A percentile compares a stretch with the other conserved stretches of the same genome.
Evolutionary conservation across 2,888 invertebrate genomes (phyloP).

Genomic region (Cynaeus angustus): DNA sequence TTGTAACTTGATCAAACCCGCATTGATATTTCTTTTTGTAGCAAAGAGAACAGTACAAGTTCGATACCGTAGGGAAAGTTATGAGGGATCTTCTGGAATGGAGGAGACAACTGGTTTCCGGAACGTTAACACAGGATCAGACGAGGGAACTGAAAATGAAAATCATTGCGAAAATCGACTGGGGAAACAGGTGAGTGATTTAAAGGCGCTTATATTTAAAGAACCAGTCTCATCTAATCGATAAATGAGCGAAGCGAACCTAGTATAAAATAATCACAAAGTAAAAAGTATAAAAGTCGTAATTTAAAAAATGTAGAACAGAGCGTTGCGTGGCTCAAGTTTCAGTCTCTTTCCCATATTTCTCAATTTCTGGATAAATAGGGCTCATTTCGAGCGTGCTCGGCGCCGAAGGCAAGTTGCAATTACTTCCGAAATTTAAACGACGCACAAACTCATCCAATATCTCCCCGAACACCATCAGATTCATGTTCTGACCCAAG

Average conservation of each 20-base stretch:
- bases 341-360: conserved; percentile 88
- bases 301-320: background rate
- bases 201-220: conserved; percentile 38
- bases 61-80: conserved; percentile 88
- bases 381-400: conserved; percentile 91
- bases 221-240: conserved; percentile 41
- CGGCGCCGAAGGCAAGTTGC: conserved; percentile 85
- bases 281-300: conserved; percentile 22
- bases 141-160: conserved; percentile 88
- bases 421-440: conserved; percentile 82
- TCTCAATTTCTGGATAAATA: conserved; percentile 87
- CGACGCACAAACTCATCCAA: conserved; percentile 84
- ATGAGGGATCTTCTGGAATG: conserved; percentile 93
- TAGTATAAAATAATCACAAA: conserved; percentile 39
- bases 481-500: conserved; percentile 90
- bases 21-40: conserved; percentile 65
- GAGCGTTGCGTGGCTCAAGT: conserved; percentile 73
- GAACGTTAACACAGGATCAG: conserved; percentile 94
- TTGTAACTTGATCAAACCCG: background rate
- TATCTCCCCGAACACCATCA: conserved; percentile 86
- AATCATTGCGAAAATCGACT: conserved; percentile 94
- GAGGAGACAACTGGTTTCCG: conserved; percentile 87
- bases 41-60: conserved; percentile 89
- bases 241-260: conserved; percentile 48
- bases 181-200: conserved; percentile 95